Conservation (phyloP, 2,113 vertebrate genomes). For the Xiphias gladius region DNA sequence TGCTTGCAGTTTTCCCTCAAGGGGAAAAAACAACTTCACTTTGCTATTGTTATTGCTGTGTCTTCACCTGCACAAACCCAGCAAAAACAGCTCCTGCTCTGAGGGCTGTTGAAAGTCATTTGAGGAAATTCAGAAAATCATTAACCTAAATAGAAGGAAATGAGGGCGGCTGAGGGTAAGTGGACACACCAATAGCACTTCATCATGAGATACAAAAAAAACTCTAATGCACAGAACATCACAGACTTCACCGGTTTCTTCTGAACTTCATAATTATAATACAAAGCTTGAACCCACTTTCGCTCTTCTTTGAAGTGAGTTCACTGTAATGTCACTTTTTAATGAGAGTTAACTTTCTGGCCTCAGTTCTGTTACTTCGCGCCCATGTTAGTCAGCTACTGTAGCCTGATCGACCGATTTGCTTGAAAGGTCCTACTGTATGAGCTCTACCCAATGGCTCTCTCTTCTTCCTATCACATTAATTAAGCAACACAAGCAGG, state of each 20-base stretch:
- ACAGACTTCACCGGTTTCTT: not conserved
- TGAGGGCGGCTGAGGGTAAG: not conserved
- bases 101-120: not conserved
- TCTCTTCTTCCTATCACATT: not conserved
- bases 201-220: not conserved
- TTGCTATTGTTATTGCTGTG: not conserved
- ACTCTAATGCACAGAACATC: not conserved
- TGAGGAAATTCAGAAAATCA: not conserved
- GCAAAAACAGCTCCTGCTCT: not conserved
- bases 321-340: not conserved
- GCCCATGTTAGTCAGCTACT: not conserved
- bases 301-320: not conserved
- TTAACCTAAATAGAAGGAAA: not conserved
- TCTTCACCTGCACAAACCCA: not conserved
- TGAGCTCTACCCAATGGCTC: not conserved
- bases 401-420: not conserved
- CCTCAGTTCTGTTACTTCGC: not conserved
- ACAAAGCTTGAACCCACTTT: not conserved
- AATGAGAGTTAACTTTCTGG: not conserved
- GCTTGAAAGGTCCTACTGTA: not conserved
- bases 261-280: not conserved
- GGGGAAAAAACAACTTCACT: not conserved
- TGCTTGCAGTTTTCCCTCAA: not conserved
- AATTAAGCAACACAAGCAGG: not conserved
- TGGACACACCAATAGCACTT: not conserved